These are phyloP conservation scores for Limnephilus auricula DNA, from an alignment of 2,888 invertebrate genomes.

Conservation along the genomic window DNA sequence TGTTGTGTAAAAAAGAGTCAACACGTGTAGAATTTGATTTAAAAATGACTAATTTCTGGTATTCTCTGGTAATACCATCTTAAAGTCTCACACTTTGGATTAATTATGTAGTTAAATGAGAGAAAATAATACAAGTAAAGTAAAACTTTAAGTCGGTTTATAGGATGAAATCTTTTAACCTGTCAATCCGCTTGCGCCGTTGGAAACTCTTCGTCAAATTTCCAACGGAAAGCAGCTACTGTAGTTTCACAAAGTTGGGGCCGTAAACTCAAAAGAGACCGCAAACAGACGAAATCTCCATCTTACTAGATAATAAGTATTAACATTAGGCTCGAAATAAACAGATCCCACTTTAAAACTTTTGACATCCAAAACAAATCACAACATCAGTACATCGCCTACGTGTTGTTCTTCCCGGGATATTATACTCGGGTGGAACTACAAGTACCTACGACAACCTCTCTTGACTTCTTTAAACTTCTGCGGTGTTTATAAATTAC, in stretches of 20 bases:
- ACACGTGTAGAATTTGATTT: too few species aligned
- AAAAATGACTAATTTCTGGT: too few species aligned
- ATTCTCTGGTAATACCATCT: too few species aligned
- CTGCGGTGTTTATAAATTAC: neutral
- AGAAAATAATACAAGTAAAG: neutral
- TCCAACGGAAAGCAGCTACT: neutral
- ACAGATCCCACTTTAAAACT: constrained; percentile 62
- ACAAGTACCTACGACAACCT: neutral
- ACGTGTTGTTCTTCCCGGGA: neutral
- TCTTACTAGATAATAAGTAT: constrained; percentile 41
- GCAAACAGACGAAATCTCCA: neutral
- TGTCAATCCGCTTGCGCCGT: neutral
- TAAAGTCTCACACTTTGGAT: neutral
- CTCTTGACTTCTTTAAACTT: neutral
- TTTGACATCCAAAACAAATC: constrained; percentile 64
- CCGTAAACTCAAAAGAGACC: neutral
- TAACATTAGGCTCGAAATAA: constrained; percentile 61
- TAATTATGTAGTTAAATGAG: neutral
- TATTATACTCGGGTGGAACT: neutral
- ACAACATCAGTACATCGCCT: constrained; percentile 50
- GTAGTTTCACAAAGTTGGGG: constrained; percentile 4
- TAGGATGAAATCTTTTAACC: neutral
- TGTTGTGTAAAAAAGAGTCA: too few species aligned
- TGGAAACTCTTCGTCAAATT: constrained; percentile 6
- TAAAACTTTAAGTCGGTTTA: neutral